Percentiles rank a stretch among this genome's conserved stretches.
phyloP scores from a whole-genome alignment of 1,140 invertebrate species.

The Phthorimaea operculella region DNA sequence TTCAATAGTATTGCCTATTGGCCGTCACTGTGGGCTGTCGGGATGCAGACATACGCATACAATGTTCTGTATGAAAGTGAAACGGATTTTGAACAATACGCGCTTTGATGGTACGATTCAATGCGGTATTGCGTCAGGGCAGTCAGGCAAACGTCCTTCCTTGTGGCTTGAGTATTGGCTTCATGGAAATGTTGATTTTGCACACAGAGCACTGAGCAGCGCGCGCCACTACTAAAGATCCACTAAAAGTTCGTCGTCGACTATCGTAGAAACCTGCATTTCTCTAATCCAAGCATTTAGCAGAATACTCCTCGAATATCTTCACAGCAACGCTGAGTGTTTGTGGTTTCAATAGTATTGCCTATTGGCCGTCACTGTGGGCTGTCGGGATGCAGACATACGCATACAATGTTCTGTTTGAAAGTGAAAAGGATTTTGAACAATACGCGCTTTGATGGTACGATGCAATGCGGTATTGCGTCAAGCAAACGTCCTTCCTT shows the following conservation, averaged over 20 bases:
- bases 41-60: not conserved
- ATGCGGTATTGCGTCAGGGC: slow-evolving; percentile 2
- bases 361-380: not conserved
- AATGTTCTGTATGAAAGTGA: not conserved
- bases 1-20: not conserved
- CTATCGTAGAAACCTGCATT: too few species aligned
- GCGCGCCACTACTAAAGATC: too few species aligned
- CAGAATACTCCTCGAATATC: too few species aligned
- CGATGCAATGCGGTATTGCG: slow-evolving; percentile 1
- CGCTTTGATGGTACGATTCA: not conserved
- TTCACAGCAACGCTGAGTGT: not conserved
- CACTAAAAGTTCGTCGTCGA: too few species aligned
- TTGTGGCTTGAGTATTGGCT: too few species aligned
- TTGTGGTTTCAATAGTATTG: not conserved
- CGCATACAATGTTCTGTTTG: not conserved
- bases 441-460: not conserved
- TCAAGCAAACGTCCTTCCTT: not conserved
- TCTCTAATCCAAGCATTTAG: too few species aligned
- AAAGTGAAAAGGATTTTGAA: slow-evolving; percentile 5
- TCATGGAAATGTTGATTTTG: too few species aligned
- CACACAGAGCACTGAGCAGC: too few species aligned
- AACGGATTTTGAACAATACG: slow-evolving; percentile 3
- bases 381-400: not conserved
- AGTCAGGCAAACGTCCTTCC: not conserved
- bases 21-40: not conserved